A percentile compares a stretch with the other conserved stretches of the same genome.
phyloP scores from a whole-genome alignment of 2,888 invertebrate genomes.

The Tenthredo notha region DNA sequence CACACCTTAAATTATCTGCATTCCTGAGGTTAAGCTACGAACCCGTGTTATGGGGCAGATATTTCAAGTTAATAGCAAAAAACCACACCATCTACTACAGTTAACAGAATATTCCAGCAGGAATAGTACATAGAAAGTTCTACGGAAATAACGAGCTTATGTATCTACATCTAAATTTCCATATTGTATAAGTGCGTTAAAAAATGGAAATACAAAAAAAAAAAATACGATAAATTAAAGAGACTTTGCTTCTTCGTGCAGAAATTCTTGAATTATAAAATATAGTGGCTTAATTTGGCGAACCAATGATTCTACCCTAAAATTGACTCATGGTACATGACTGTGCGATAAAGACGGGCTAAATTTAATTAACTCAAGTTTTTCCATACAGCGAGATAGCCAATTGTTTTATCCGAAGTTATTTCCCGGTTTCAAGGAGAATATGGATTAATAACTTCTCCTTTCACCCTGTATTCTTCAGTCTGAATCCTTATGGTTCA shows the following conservation, averaged over 20 bases:
- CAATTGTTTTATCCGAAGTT: conserved; percentile 12
- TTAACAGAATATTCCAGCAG: conserved; percentile 26
- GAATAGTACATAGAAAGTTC: not conserved
- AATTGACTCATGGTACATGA: not conserved
- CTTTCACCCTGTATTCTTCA: not conserved
- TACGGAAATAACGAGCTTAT: not conserved
- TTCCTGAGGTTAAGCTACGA: conserved; percentile 18
- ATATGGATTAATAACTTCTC: not conserved
- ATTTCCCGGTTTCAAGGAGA: not conserved
- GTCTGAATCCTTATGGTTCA: not conserved
- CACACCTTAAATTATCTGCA: conserved; percentile 30
- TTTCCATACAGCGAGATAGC: not conserved
- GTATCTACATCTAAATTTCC: not conserved
- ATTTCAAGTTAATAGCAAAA: conserved; percentile 29
- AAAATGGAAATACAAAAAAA: not conserved
- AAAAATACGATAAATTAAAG: not conserved
- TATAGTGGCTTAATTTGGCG: not conserved
- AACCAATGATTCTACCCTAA: not conserved
- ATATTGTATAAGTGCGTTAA: not conserved
- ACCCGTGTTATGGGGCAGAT: conserved; percentile 16
- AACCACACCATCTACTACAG: conserved; percentile 1
- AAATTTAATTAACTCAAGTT: conserved; percentile 24
- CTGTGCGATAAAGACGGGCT: not conserved
- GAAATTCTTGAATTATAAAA: not conserved
- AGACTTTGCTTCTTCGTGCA: not conserved